These are phyloP conservation scores for Drosophila pallidifrons DNA, from an alignment of 1,140 invertebrate genomes.

Conservation along the genomic window DNA sequence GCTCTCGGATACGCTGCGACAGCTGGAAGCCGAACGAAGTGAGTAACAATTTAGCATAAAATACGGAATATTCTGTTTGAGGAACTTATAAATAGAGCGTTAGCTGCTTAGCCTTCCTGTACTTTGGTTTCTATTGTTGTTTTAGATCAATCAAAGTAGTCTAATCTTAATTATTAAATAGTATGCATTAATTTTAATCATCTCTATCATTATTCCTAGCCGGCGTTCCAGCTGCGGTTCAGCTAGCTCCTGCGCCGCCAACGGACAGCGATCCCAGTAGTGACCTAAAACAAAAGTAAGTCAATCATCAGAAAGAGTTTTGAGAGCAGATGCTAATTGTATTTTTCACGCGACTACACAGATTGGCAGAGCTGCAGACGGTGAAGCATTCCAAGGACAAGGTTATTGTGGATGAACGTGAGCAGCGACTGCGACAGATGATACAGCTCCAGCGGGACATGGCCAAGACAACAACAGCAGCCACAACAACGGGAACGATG, in stretches of 20 bases:
- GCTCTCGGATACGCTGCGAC: conserved; percentile 91
- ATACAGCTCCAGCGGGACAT: conserved; percentile 89
- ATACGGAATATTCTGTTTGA: no score
- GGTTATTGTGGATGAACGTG: conserved; percentile 90
- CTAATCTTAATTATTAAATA: no score
- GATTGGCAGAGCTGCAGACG: conserved; percentile 90
- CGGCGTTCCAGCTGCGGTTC: conserved; percentile 9
- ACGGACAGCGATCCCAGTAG: conserved; percentile 37
- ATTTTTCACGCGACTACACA: neutral
- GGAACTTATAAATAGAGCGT: no score
- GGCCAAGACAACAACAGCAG: conserved; percentile 88
- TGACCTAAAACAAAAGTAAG: conserved; percentile 78
- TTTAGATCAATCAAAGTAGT: no score
- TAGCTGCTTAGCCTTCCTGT: no score
- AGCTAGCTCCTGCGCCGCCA: neutral
- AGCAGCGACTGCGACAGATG: conserved; percentile 91
- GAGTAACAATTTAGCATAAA: neutral
- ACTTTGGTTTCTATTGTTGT: no score
- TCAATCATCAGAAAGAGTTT: neutral
- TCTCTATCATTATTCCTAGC: neutral
- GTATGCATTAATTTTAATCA: neutral
- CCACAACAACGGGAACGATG: conserved; percentile 88
- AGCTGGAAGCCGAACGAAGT: conserved; percentile 87
- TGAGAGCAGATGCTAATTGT: neutral
- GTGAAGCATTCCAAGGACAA: conserved; percentile 91